phyloP scores from a whole-genome alignment of 2,797 vertebrate species.

The Aphelocoma californica region DNA sequence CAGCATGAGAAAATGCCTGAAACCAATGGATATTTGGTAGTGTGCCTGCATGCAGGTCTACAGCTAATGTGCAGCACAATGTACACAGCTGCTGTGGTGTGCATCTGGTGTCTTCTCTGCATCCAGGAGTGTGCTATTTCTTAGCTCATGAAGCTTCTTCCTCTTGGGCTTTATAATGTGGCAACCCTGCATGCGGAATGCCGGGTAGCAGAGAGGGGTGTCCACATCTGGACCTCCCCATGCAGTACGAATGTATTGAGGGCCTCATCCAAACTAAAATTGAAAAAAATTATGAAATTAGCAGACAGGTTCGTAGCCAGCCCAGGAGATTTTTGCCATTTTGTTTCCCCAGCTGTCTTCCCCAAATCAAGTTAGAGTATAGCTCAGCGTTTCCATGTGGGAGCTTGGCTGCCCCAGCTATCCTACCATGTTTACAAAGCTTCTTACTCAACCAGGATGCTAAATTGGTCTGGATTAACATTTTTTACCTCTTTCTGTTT shows the following conservation, averaged over 20 bases:
- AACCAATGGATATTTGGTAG: background rate
- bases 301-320: background rate
- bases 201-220: rapidly evolving
- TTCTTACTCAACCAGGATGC: background rate
- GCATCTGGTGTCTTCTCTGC: background rate
- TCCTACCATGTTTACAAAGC: background rate
- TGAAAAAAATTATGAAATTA: background rate
- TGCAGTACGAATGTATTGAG: background rate
- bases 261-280: background rate
- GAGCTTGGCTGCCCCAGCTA: background rate
- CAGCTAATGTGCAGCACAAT: background rate
- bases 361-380: rapidly evolving
- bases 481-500: background rate
- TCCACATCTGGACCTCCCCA: background rate
- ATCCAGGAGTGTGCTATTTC: background rate
- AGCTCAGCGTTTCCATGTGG: background rate
- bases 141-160: background rate
- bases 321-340: background rate
- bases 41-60: background rate
- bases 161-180: background rate
- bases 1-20: background rate
- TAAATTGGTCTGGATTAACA: background rate
- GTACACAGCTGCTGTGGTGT: background rate
- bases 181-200: rapidly evolving
- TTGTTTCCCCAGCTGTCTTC: background rate